These are phyloP conservation scores for Cheilosia urbana DNA, from an alignment of 2,888 invertebrate genomes.

Conservation along the genomic window DNA sequence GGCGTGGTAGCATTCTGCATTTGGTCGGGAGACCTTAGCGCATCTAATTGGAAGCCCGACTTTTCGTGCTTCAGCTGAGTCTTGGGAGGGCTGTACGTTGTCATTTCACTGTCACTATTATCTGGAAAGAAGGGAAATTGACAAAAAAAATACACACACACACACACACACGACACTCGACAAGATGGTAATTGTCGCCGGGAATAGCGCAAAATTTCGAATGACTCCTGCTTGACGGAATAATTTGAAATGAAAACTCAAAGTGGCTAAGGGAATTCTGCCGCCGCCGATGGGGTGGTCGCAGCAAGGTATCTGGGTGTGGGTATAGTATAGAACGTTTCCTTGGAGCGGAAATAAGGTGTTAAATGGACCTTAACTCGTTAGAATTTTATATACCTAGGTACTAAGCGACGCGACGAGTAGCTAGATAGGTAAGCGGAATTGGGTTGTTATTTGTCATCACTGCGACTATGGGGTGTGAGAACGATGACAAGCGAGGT, in stretches of 20 bases:
- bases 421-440: too few species aligned
- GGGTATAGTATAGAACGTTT: not conserved
- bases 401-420: too few species aligned
- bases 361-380: constrained; percentile 26
- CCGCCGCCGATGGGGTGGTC: not conserved
- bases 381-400: constrained; percentile 5
- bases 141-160: not conserved
- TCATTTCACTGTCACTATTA: constrained; percentile 50
- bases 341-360: constrained; percentile 15
- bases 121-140: constrained; percentile 39
- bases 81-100: constrained; percentile 56
- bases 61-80: constrained; percentile 45
- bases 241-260: constrained; percentile 35
- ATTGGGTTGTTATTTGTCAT: not conserved
- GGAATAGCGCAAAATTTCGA: not conserved
- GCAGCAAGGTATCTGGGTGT: not conserved
- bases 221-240: constrained; percentile 13
- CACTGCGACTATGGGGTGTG: not conserved
- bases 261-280: constrained; percentile 21
- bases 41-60: constrained; percentile 81
- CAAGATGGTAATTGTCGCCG: not conserved
- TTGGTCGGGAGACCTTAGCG: constrained; percentile 79
- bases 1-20: constrained; percentile 72
- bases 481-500: not conserved
- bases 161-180: not conserved